Evolutionary conservation across 2,888 invertebrate species (phyloP).

Genomic region (Octonoba sinensis): DNA sequence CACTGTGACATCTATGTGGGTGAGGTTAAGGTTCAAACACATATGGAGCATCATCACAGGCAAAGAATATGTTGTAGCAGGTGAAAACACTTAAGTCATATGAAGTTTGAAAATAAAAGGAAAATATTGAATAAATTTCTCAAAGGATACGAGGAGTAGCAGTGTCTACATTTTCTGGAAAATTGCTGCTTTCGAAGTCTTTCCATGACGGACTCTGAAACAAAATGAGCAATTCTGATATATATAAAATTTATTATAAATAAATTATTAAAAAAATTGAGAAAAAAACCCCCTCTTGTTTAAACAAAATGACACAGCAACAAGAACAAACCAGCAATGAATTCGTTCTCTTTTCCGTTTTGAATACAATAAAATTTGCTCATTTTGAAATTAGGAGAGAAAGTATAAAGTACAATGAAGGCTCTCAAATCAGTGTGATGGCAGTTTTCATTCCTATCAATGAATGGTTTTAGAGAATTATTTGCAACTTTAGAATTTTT

Average conservation of each 20-base stretch:
- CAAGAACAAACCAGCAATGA: neutral
- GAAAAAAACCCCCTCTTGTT: neutral
- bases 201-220: conserved; percentile 71
- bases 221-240: neutral
- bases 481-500: too few relatives aligned
- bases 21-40: conserved; percentile 45
- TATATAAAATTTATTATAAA: neutral
- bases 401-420: too few relatives aligned
- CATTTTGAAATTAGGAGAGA: too few relatives aligned
- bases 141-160: conserved; percentile 60
- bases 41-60: conserved; percentile 14
- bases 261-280: neutral
- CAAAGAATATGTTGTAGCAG: too few relatives aligned
- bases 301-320: neutral
- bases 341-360: too few relatives aligned
- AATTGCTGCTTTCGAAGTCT: conserved; percentile 68
- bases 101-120: too few relatives aligned
- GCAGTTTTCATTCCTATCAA: too few relatives aligned
- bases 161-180: conserved; percentile 54
- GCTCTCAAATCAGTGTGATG: too few relatives aligned
- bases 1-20: conserved; percentile 72
- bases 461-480: too few relatives aligned
- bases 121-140: too few relatives aligned
- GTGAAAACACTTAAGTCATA: too few relatives aligned
- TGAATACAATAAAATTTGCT: too few relatives aligned